These are phyloP conservation scores for Akabosia matsudoensis DNA, from an alignment of 1,140 invertebrate genomes.

Conservation along the genomic window DNA sequence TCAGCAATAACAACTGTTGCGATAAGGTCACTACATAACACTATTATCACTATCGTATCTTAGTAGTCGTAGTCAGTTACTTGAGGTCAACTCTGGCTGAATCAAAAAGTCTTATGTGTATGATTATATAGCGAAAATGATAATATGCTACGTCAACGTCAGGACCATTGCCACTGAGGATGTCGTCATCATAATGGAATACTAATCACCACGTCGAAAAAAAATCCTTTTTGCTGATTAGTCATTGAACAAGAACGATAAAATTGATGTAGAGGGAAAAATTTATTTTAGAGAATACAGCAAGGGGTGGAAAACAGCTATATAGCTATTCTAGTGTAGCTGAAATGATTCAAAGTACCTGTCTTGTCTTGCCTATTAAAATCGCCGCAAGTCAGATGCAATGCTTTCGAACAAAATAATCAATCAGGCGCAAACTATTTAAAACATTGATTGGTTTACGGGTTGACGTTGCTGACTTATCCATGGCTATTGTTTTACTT, in stretches of 20 bases:
- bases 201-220: neutral
- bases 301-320: neutral
- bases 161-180: neutral
- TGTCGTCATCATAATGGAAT: neutral
- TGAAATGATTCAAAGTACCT: too few species aligned
- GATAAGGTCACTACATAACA: conserved; percentile 8
- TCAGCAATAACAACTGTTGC: conserved; percentile 10
- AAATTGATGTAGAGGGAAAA: neutral
- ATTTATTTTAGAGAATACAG: neutral
- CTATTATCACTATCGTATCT: neutral
- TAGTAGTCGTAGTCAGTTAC: too few species aligned
- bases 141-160: neutral
- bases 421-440: too few species aligned
- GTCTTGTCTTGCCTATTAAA: too few species aligned
- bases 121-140: neutral
- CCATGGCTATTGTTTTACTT: too few species aligned
- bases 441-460: too few species aligned
- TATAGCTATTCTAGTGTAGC: neutral
- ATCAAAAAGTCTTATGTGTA: neutral
- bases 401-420: too few species aligned
- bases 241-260: conserved; percentile 16
- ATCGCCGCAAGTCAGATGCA: too few species aligned
- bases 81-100: conserved; percentile 3
- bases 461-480: too few species aligned
- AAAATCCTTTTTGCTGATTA: conserved; percentile 3